Conservation (phyloP, 2,888 invertebrate species). For the Leptinotarsa tumamoca region DNA sequence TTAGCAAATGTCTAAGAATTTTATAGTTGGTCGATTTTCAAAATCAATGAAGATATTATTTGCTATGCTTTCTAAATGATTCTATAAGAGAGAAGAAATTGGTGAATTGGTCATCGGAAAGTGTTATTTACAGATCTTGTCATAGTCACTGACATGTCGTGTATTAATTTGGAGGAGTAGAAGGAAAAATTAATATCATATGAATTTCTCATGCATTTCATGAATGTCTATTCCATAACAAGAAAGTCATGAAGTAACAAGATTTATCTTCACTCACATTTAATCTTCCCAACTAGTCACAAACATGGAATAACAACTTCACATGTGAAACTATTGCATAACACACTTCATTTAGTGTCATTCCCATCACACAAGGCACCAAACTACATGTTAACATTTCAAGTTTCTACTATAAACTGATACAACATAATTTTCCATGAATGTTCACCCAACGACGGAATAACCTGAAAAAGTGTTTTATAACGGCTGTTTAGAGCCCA, state of each 20-base stretch:
- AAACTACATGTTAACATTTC: slow-evolving; percentile 12
- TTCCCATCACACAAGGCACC: not conserved
- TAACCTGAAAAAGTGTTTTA: slow-evolving; percentile 45
- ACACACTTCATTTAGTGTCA: not conserved
- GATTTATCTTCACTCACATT: not conserved
- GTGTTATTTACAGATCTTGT: too few relatives aligned
- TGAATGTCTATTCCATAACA: too few relatives aligned
- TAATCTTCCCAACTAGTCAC: not conserved
- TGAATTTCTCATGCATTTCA: too few relatives aligned
- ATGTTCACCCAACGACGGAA: slow-evolving; percentile 3
- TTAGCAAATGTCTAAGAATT: too few relatives aligned
- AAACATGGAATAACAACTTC: not conserved
- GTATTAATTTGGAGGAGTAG: too few relatives aligned
- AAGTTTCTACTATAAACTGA: slow-evolving; percentile 24
- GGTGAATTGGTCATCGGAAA: too few relatives aligned
- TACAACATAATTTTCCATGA: slow-evolving; percentile 14
- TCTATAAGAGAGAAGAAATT: too few relatives aligned
- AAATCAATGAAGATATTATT: too few relatives aligned
- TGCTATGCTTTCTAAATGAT: too few relatives aligned
- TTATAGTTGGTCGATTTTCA: too few relatives aligned
- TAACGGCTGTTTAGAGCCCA: slow-evolving; percentile 45
- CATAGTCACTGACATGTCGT: too few relatives aligned
- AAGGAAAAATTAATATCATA: too few relatives aligned
- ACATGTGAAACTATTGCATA: not conserved
- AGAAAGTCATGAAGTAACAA: not conserved